phyloP scores from a whole-genome alignment of 2,888 invertebrate species.

The Hanleya hanleyi region DNA sequence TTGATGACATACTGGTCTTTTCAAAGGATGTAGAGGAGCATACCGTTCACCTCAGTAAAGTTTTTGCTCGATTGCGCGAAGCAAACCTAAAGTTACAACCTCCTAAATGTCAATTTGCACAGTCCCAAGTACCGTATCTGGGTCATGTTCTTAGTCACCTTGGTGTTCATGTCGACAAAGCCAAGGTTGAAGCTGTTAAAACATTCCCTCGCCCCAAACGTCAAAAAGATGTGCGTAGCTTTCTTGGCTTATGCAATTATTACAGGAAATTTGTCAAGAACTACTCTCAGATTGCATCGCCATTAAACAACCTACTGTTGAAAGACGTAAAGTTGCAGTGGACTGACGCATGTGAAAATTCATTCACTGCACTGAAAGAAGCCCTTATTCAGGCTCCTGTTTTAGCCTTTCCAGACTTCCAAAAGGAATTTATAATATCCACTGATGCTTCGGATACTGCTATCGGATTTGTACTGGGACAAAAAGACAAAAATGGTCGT shows the following conservation, averaged over 20 bases:
- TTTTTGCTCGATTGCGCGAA: neutral
- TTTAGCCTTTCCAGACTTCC: slow-evolving; percentile 40
- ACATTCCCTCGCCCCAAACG: neutral
- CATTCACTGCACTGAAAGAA: slow-evolving; percentile 60
- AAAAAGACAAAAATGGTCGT: slow-evolving; percentile 31
- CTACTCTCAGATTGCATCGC: slow-evolving; percentile 27
- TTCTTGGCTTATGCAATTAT: too few species aligned
- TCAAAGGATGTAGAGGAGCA: slow-evolving; percentile 15
- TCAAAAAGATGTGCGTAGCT: too few species aligned
- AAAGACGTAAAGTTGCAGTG: neutral
- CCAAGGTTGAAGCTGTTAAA: neutral
- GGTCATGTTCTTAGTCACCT: neutral
- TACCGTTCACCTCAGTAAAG: neutral
- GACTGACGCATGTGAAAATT: too few species aligned
- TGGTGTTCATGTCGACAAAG: slow-evolving; percentile 1
- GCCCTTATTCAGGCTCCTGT: slow-evolving; percentile 40
- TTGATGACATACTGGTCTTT: too few species aligned
- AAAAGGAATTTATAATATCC: neutral
- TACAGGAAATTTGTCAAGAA: neutral
- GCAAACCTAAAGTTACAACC: slow-evolving; percentile 8
- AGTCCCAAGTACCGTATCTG: neutral
- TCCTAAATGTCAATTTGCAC: too few species aligned
- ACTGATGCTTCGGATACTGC: slow-evolving; percentile 39
- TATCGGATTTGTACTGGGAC: too few species aligned
- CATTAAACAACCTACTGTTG: neutral